Base-by-base conservation (phyloP, 1,140 invertebrate species). In the Drosophila ohnishii region DNA sequence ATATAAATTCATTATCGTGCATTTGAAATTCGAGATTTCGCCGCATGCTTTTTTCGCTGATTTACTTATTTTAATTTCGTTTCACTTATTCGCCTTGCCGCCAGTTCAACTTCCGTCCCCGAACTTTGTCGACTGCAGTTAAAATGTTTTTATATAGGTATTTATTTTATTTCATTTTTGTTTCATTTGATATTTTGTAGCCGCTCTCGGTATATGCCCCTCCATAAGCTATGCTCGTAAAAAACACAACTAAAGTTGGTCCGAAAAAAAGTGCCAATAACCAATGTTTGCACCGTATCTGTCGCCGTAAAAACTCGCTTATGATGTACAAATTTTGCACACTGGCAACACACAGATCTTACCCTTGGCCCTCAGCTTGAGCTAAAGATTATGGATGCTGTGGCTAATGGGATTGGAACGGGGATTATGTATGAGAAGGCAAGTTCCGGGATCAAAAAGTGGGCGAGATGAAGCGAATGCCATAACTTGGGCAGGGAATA, bases 51-150 rank as follows among this genome's bases (percentile, higher is more conserved):
- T 59, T 59, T 75, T 66, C 60, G 73, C 72, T 75, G 62, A 75
- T 75, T 75, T 73, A 73, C 57, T 73, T 73, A 62, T 73, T 75
- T 75, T 75, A 25, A 75, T 75, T 75, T 65, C 51, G 56, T 58
- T 74, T 47, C 25, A 47, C 45, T 47, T 47, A 63, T 57, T 53
- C 50, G 53, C 45, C 44, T 45, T 14, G 44, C 22, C 45, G 47
- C 71, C 48, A 9, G 70, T 64, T 63, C 59, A 75, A 75, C 72
- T 64, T 75, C 60, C 60, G 71, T 75, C 71, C 60, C 61, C 71
- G 71, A 75, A 75, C 72, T 66, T 53, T 66, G 61, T 10, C 34
- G 55, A 57, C 39, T 70, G 67, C 67, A 69, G 32, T 70, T 70
- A 48, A 70, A 70, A 48, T 9, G 4, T 9, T 53, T 7, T 25